phyloP scores from a whole-genome alignment of 2,797 vertebrate genomes.

The Limnodromus scolopaceus region DNA sequence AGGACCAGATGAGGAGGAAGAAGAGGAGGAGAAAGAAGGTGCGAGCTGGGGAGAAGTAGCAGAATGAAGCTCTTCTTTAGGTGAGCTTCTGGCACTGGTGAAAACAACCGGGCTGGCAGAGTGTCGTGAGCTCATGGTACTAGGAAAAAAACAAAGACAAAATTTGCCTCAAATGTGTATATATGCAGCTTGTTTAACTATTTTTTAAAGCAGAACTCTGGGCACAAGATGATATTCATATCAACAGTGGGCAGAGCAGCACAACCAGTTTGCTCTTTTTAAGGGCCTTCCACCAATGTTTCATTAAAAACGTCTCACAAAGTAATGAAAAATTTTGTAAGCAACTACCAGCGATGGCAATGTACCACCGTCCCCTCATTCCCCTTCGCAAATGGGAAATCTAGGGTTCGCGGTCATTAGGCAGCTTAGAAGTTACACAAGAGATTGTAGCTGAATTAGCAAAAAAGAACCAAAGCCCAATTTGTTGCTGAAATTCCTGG shows the following conservation, averaged over 20 bases:
- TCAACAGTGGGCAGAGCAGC: accelerated
- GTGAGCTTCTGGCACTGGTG: slow-evolving; percentile 89
- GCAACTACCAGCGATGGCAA: neutral
- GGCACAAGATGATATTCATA: neutral
- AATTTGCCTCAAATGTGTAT: neutral
- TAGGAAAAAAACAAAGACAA: slow-evolving; percentile 73
- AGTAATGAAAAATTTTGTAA: neutral
- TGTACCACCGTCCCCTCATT: neutral
- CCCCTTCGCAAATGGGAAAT: neutral
- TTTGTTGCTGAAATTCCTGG: neutral
- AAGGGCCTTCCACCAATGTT: neutral
- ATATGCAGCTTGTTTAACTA: neutral
- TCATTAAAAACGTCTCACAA: neutral
- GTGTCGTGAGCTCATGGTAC: slow-evolving; percentile 89
- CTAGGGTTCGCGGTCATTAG: neutral
- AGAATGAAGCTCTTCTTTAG: slow-evolving; percentile 86
- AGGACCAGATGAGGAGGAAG: slow-evolving; percentile 84
- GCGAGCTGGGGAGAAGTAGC: slow-evolving; percentile 83
- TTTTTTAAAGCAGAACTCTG: neutral
- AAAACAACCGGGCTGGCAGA: slow-evolving; percentile 89
- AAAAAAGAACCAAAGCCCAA: neutral
- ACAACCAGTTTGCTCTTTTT: neutral
- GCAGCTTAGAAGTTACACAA: neutral
- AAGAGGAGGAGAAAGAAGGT: slow-evolving; percentile 86
- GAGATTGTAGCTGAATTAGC: neutral